Percentiles rank a stretch among this genome's conserved stretches.
phyloP scores from a whole-genome alignment of 2,888 invertebrate genomes.

The Sinohyriopsis cumingii region DNA sequence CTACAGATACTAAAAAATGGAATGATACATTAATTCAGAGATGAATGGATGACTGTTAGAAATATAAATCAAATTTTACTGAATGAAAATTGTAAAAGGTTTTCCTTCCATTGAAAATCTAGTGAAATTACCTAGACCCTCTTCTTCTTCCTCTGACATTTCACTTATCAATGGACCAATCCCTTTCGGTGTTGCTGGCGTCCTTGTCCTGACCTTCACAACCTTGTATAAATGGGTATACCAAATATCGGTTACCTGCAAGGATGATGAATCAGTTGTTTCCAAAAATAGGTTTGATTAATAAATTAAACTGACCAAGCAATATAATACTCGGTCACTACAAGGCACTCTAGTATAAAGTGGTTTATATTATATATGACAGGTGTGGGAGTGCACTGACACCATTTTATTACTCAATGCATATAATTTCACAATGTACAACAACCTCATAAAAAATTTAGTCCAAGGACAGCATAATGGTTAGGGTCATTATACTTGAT shows the following conservation, averaged over 20 bases:
- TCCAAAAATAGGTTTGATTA: not conserved
- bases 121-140: slow-evolving; percentile 55
- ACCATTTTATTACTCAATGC: no score
- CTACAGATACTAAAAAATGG: no score
- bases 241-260: slow-evolving; percentile 70
- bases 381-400: no score
- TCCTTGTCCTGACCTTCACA: slow-evolving; percentile 58
- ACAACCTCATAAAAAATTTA: no score
- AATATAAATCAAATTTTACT: no score
- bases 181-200: slow-evolving; percentile 63
- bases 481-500: no score
- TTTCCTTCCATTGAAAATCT: not conserved
- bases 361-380: no score
- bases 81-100: not conserved
- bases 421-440: no score
- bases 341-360: not conserved
- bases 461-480: no score
- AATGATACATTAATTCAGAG: no score
- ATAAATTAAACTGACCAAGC: slow-evolving; percentile 3
- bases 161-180: slow-evolving; percentile 62
- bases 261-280: not conserved
- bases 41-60: no score
- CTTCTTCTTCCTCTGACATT: slow-evolving; percentile 57
- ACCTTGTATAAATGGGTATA: slow-evolving; percentile 63
- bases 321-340: not conserved